phyloP scores from a whole-genome alignment of 2,888 invertebrate species.

The Peribatodes rhomboidaria region DNA sequence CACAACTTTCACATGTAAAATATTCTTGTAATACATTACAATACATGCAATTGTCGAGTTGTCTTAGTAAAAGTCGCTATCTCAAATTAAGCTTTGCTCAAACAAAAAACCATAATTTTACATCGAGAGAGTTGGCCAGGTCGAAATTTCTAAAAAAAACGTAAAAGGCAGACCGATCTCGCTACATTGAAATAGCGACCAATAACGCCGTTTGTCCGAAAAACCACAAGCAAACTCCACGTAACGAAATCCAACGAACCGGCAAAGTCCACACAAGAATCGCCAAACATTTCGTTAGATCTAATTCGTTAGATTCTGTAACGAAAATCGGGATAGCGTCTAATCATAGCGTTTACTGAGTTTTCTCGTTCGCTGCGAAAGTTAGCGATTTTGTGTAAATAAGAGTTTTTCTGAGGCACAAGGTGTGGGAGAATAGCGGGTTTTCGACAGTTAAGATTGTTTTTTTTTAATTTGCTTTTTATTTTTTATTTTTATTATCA shows the following conservation, averaged over 20 bases:
- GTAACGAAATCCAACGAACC: conserved; percentile 4
- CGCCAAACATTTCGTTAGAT: conserved; percentile 19
- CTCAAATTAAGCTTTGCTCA: too few species aligned
- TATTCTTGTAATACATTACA: too few species aligned
- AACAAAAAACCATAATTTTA: too few species aligned
- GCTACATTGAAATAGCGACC: too few species aligned
- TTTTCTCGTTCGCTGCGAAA: conserved; percentile 49
- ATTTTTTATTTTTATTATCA: too few species aligned
- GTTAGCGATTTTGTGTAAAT: conserved; percentile 53
- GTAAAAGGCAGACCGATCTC: too few species aligned
- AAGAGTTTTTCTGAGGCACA: conserved; percentile 44
- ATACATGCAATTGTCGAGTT: too few species aligned
- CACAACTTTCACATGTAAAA: too few species aligned
- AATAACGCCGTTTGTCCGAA: background rate
- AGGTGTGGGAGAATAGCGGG: conserved; percentile 23
- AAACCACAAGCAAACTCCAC: background rate
- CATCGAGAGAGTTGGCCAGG: too few species aligned
- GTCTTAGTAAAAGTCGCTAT: too few species aligned
- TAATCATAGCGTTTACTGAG: conserved; percentile 46
- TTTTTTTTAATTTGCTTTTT: background rate
- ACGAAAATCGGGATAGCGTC: conserved; percentile 34
- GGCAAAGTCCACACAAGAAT: background rate
- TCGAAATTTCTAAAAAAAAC: too few species aligned
- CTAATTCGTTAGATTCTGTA: conserved; percentile 25
- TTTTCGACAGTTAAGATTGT: background rate